Evolutionary conservation across 2,113 vertebrate species (phyloP), one percentile per base, ranked within the genome.

Genomic region (Hipposideros armiger): DNA sequence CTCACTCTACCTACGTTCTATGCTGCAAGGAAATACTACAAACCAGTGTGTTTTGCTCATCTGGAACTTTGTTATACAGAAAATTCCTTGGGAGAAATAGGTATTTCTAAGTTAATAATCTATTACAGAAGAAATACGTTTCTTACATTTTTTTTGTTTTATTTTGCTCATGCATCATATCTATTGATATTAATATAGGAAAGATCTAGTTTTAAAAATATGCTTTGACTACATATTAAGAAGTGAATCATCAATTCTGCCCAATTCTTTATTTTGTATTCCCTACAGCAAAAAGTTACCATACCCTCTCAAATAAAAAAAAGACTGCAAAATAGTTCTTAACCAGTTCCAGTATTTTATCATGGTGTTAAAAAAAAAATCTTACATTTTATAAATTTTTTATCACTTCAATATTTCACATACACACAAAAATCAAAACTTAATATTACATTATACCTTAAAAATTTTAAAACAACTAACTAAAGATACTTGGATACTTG

Each of bases 231-330:
- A 90, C 13, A 91, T 16, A 87, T 52, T 88, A 94, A 94, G 36
- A 14, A 30, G 9, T 62, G 64, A 80, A 28, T 82, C 69, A 78
- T 10, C 19, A 80, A 72, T 9, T 91, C 13, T 50, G 4, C 10
- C 10, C 45, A 87, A 73, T 17, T 83, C 19, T 94, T 89, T 82
- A 96, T 66, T 96, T 91, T 69, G 22, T 64, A 95, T 77, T 93
- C 26, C 15, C 3, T 54, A 81, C 11, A 40, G 74, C 40, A 95
- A 78, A 89, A 90, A 93, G 56, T 66, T 69, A 67, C 14, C 16
- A 78, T 19, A 62, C 0, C 9, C 19, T 76, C 17, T 66, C 24
- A 73, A 73, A 92, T 64, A 58, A 11, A 60, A 78, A 78, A 69
- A 84, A 80, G 3, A 78, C 16, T 66, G 11, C 60, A 91, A 40